These are phyloP conservation scores for Escarpia spicata DNA, from an alignment of 2,888 invertebrate genomes.

Conservation along the genomic window DNA sequence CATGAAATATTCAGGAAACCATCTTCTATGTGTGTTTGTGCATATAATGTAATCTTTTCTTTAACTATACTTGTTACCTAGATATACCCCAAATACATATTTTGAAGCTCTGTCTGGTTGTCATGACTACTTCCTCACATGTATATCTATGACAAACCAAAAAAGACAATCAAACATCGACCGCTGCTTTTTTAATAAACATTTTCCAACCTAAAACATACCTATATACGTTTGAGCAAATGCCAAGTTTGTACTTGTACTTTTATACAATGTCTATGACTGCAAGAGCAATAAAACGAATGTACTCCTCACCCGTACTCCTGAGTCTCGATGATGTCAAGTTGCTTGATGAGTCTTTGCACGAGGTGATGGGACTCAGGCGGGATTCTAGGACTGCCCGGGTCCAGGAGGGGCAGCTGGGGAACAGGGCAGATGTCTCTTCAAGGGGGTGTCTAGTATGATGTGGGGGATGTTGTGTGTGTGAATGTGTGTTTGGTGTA, in stretches of 20 bases:
- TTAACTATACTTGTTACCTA: background rate
- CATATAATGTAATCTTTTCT: background rate
- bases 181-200: no score
- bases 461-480: background rate
- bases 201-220: no score
- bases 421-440: background rate
- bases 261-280: background rate
- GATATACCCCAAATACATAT: no score
- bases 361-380: slow-evolving; percentile 74
- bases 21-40: no score
- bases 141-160: background rate
- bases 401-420: slow-evolving; percentile 69
- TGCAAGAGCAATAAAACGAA: background rate
- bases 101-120: background rate
- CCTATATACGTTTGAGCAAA: no score
- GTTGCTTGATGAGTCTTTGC: slow-evolving; percentile 73
- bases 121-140: background rate
- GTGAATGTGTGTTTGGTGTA: background rate
- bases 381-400: slow-evolving; percentile 71
- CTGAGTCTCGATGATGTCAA: slow-evolving; percentile 68
- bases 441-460: background rate
- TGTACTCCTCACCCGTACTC: slow-evolving; percentile 20
- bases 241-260: no score
- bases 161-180: background rate
- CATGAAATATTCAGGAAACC: no score